A percentile compares a stretch with the other conserved stretches of the same genome.
Conservation (phyloP, 2,888 invertebrate species). For the Melitaea athalia region DNA sequence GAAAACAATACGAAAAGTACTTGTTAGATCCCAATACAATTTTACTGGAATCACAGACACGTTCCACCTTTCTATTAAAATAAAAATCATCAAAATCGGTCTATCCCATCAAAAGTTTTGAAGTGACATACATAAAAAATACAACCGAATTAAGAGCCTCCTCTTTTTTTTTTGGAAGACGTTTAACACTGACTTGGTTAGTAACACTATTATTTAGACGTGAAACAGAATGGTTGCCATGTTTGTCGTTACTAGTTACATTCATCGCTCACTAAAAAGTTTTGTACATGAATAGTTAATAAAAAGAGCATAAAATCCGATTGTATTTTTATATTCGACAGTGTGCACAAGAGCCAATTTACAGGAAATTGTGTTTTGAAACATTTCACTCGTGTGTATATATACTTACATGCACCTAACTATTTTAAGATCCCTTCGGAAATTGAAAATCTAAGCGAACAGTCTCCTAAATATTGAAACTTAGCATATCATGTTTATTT, state of each 20-base stretch:
- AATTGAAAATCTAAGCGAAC: neutral
- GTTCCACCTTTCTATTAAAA: no score
- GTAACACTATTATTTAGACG: no score
- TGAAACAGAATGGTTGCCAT: no score
- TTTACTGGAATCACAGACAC: no score
- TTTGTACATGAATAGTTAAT: neutral
- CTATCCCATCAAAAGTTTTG: no score
- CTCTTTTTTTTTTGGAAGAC: no score
- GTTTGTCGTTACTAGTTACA: neutral
- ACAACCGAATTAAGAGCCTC: no score
- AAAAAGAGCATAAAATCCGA: neutral
- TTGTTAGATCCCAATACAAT: no score
- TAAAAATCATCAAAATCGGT: no score
- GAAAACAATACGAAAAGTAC: no score
- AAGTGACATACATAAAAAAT: no score
- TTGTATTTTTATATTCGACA: neutral
- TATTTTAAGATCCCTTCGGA: conserved; percentile 4
- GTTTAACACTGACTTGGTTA: no score
- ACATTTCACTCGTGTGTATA: conserved; percentile 4
- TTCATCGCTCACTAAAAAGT: neutral
- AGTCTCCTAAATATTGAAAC: neutral
- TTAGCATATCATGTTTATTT: neutral
- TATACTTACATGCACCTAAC: neutral
- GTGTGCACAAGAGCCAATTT: neutral
- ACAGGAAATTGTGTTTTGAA: conserved; percentile 9